Evolutionary conservation across 2,888 invertebrate species (phyloP).

Genomic region (Papilio gigon): DNA sequence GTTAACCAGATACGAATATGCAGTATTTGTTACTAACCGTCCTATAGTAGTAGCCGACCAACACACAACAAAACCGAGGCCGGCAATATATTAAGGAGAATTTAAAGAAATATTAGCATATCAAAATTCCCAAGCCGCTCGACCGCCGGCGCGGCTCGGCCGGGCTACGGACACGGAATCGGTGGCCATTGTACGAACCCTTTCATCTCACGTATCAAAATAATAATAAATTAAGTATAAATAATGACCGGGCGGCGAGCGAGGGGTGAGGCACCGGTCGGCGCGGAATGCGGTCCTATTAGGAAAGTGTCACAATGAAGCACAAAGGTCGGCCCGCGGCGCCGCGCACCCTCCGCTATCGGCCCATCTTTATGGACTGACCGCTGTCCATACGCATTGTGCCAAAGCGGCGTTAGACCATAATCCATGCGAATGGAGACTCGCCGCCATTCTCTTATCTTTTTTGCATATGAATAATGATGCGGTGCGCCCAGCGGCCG

Average conservation of each 20-base stretch:
- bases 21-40: neutral
- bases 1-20: neutral
- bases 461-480: constrained; percentile 73
- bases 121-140: constrained; percentile 45
- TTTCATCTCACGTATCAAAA: constrained; percentile 79
- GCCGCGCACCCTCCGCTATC: constrained; percentile 64
- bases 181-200: constrained; percentile 68
- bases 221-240: constrained; percentile 81
- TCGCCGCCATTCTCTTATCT: constrained; percentile 55
- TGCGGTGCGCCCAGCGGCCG: constrained; percentile 33
- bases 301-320: constrained; percentile 76
- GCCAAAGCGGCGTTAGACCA: constrained; percentile 72
- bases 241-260: constrained; percentile 64
- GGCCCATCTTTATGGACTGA: constrained; percentile 77
- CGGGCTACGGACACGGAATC: constrained; percentile 68
- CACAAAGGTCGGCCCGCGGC: constrained; percentile 55
- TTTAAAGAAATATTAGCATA: constrained; percentile 36
- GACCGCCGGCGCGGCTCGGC: constrained; percentile 56
- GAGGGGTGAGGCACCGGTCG: constrained; percentile 65
- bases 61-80: neutral
- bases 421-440: constrained; percentile 69
- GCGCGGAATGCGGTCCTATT: constrained; percentile 78
- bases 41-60: no score
- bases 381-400: constrained; percentile 72
- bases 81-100: constrained; percentile 14